Evolutionary conservation across 2,113 vertebrate genomes (phyloP).

Genomic region (Sphyrna mokarran): DNA sequence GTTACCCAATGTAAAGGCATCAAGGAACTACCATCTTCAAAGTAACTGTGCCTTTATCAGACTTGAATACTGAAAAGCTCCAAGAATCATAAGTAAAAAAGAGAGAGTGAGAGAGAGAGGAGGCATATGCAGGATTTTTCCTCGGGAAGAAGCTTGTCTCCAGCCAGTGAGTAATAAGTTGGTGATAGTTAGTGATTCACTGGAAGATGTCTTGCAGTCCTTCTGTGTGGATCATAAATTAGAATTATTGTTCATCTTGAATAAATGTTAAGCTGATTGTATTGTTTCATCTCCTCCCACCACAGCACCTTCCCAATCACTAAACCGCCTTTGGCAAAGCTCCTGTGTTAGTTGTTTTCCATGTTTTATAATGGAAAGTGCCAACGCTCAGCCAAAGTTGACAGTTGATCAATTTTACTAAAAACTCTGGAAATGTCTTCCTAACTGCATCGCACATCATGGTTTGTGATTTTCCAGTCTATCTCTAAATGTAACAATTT

Average conservation of each 20-base stretch:
- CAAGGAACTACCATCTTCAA: not conserved
- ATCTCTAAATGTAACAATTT: not conserved
- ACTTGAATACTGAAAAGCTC: not conserved
- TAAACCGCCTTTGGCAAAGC: not conserved
- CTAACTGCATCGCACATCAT: not conserved
- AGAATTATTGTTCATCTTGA: not conserved
- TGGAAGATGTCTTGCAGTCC: not conserved
- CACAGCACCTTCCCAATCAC: too few species aligned
- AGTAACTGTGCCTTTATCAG: not conserved
- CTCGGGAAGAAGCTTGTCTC: not conserved
- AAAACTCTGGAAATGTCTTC: not conserved
- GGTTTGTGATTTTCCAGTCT: not conserved
- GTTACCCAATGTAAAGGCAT: not conserved
- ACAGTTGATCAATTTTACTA: not conserved
- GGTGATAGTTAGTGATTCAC: not conserved
- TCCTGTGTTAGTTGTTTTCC: not conserved
- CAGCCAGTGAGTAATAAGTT: not conserved
- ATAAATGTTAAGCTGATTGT: not conserved
- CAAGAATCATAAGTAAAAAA: not conserved
- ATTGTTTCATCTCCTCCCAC: not conserved
- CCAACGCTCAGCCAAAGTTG: not conserved
- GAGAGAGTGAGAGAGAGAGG: not conserved
- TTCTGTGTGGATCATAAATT: not conserved
- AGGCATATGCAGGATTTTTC: not conserved
- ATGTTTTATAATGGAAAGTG: not conserved